Evolutionary conservation across 1,140 invertebrate genomes (phyloP).

Genomic region (Octopus bimaculoides): DNA sequence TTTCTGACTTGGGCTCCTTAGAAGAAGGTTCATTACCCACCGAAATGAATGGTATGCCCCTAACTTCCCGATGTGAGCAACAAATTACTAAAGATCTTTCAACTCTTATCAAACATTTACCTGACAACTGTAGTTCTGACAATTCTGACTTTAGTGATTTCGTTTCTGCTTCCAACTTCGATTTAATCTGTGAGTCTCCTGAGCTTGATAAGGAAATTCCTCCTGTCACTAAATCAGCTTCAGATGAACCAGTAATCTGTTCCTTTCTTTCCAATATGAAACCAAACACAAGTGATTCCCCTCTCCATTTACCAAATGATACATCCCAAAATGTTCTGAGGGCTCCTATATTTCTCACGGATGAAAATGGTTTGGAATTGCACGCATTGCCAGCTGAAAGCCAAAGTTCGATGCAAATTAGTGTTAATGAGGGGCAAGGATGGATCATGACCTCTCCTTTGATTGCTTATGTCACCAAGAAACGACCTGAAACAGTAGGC

Average conservation of each 20-base stretch:
- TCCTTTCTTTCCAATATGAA: neutral
- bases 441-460: neutral
- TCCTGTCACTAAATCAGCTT: neutral
- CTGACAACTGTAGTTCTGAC: neutral
- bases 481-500: neutral
- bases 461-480: constrained; percentile 2
- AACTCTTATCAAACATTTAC: constrained; percentile 35
- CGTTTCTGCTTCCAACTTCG: neutral
- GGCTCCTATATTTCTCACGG: neutral
- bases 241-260: neutral
- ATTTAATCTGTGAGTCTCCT: neutral
- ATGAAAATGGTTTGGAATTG: neutral
- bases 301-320: neutral
- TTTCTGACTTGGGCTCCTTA: constrained; percentile 40
- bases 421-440: neutral
- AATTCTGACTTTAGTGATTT: neutral
- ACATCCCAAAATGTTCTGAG: neutral
- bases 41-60: constrained; percentile 41
- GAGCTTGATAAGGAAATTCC: neutral
- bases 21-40: constrained; percentile 42
- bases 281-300: neutral
- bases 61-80: constrained; percentile 43
- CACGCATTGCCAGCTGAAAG: neutral
- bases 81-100: constrained; percentile 45
- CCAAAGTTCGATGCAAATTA: neutral